Evolutionary conservation across 2,113 vertebrate species (phyloP), one percentile per base, ranked within the genome.

Genomic region (Psammodynastes pulverulentus): DNA sequence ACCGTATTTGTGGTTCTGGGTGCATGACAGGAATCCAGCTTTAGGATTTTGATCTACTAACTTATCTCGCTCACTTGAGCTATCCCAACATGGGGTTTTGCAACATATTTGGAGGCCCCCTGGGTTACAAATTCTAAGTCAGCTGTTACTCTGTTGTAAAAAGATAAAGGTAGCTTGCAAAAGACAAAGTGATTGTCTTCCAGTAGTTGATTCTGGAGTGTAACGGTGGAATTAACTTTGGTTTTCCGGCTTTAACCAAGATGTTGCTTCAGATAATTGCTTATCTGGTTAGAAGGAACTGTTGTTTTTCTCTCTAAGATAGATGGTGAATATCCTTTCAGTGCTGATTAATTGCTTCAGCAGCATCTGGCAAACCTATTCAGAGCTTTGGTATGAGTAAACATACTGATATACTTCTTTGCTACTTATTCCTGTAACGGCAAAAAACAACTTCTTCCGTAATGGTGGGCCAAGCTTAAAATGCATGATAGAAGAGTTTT

Each of bases 261-360:
- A 45, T 84, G 24, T 79, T 84, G 21, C 51, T 46, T 58, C 17
- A 23, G 58, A 91, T 87, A 87, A 91, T 51, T 67, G 15, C 5
- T 34, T 45, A 15, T 52, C n/a, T 85, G 21, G 67, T 29, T 13
- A 17, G 10, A 84, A 89, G 51, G 34, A 89, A 48, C 67, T 84
- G 62, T 48, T 88, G 48, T 84, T 46, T 79, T 53, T 88, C 56
- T 88, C 34, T 67, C 85, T 9, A 56, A 95, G 89, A 84, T 0
- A 0, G 0, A 12, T 21, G 26, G 8, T 0, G 46, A 10, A 91
- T 87, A 56, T 93, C 45, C 45, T 46, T 94, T 89, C 95, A 0
- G 90, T 90, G 17, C n/a, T 79, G 72, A 79, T 79, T 79, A 92
- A 93, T 92, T 95, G 92, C 84, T 86, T 43, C 34, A 49, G 15